These are phyloP conservation scores for Tachypleus tridentatus DNA, from an alignment of 1,140 invertebrate genomes.

Conservation along the genomic window DNA sequence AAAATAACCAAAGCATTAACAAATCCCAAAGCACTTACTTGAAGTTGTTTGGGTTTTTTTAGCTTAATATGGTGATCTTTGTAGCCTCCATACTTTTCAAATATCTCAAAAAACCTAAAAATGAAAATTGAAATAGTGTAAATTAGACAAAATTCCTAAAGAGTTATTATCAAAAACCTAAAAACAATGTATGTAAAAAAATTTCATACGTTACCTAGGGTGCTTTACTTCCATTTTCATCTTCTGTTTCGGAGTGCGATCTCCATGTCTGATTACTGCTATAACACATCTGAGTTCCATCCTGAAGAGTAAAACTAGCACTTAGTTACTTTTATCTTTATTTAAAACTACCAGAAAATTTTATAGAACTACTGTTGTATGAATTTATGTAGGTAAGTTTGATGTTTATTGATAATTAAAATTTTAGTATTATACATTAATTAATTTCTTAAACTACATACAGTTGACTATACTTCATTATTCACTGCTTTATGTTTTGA, in stretches of 20 bases:
- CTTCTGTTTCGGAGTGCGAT: conserved; percentile 98
- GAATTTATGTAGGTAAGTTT: too few relatives aligned
- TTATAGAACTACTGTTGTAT: too few relatives aligned
- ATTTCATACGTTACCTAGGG: conserved; percentile 57
- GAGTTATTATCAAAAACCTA: neutral
- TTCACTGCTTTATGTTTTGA: too few relatives aligned
- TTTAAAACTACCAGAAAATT: neutral
- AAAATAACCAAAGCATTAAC: too few relatives aligned
- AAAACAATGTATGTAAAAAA: too few relatives aligned
- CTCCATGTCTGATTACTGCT: conserved; percentile 95
- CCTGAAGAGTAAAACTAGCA: conserved; percentile 32
- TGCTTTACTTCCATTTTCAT: conserved; percentile 99
- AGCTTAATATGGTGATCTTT: conserved; percentile 93
- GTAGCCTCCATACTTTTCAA: conserved; percentile 92
- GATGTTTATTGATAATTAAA: too few relatives aligned
- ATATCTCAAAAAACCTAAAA: conserved; percentile 92
- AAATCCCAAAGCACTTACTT: conserved; percentile 34
- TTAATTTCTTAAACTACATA: too few relatives aligned
- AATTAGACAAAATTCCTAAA: neutral
- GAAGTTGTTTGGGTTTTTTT: conserved; percentile 92
- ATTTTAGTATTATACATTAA: too few relatives aligned
- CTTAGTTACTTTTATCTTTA: neutral
- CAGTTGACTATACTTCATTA: too few relatives aligned
- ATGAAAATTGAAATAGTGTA: conserved; percentile 8
- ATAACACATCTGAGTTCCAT: conserved; percentile 98